These are phyloP conservation scores for Sardinella longiceps DNA, from an alignment of 2,797 vertebrate species.

Conservation along the genomic window DNA sequence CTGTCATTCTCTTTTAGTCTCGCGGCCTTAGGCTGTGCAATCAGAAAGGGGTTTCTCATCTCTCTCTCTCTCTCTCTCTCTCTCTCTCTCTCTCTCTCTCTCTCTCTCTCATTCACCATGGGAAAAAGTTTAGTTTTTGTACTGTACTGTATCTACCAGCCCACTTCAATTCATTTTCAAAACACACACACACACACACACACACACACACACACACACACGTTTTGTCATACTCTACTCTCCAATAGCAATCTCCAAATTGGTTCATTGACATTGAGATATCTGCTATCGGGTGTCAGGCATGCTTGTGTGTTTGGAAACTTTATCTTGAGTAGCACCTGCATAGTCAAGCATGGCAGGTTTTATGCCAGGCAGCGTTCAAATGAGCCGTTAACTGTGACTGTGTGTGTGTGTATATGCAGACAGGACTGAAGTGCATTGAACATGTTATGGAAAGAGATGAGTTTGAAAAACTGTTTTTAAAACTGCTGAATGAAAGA, in stretches of 20 bases:
- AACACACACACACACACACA: too few species aligned
- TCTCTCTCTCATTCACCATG: not conserved
- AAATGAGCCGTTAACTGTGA: not conserved
- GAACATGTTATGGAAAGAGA: not conserved
- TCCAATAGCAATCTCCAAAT: slow-evolving; percentile 3
- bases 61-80: not conserved
- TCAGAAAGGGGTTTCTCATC: slow-evolving; percentile 61
- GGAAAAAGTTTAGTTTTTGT: too few species aligned
- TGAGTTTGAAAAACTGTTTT: not conserved
- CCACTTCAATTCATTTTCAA: not conserved
- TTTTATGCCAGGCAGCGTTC: not conserved
- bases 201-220: slow-evolving; percentile 41
- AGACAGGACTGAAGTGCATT: not conserved
- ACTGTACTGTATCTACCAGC: not conserved
- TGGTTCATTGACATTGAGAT: not conserved
- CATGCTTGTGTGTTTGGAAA: not conserved
- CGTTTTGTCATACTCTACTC: not conserved
- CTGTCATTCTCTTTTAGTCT: slow-evolving; percentile 55
- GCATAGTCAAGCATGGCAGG: not conserved
- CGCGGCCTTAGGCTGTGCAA: slow-evolving; percentile 57
- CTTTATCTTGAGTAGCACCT: slow-evolving; percentile 13
- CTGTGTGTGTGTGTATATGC: too few species aligned
- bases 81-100: not conserved
- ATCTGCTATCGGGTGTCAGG: not conserved
- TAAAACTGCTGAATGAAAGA: slow-evolving; percentile 17